Evolutionary conservation across 2,797 vertebrate species (phyloP).

Genomic region (Petrocephalus sullivani): DNA sequence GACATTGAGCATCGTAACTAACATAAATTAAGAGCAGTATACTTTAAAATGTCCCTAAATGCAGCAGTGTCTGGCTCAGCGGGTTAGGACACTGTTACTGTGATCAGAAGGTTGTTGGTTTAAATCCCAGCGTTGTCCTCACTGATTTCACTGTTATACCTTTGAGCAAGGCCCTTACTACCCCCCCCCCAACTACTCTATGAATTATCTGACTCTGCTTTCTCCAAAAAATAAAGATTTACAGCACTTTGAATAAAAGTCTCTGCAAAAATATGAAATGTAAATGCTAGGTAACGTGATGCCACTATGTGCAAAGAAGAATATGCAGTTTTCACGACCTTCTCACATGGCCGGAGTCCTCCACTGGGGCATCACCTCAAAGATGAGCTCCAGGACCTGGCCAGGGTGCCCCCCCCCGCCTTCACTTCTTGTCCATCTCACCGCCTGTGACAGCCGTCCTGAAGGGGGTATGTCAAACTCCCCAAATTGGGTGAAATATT

Average conservation of each 20-base stretch:
- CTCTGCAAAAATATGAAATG: background rate
- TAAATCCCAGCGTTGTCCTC: background rate
- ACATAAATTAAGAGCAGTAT: background rate
- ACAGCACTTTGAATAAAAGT: background rate
- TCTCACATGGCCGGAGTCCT: background rate
- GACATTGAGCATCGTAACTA: background rate
- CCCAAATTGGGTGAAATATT: slow-evolving; percentile 72
- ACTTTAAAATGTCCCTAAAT: background rate
- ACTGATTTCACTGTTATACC: background rate
- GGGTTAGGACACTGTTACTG: background rate
- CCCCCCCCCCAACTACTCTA: background rate
- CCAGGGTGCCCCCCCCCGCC: slow-evolving; percentile 37
- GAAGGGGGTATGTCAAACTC: slow-evolving; percentile 63
- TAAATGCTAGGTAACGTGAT: background rate
- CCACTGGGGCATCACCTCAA: background rate
- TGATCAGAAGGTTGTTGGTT: background rate
- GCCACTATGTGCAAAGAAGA: background rate
- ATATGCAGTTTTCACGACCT: background rate
- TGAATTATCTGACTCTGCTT: background rate
- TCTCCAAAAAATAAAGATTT: background rate
- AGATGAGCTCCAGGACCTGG: slow-evolving; percentile 11
- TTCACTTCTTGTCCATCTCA: slow-evolving; percentile 49
- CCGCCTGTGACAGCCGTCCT: slow-evolving; percentile 54
- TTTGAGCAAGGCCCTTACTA: background rate
- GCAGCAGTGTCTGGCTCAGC: background rate